phyloP scores from a whole-genome alignment of 2,888 invertebrate species.

The Callinectes sapidus region DNA sequence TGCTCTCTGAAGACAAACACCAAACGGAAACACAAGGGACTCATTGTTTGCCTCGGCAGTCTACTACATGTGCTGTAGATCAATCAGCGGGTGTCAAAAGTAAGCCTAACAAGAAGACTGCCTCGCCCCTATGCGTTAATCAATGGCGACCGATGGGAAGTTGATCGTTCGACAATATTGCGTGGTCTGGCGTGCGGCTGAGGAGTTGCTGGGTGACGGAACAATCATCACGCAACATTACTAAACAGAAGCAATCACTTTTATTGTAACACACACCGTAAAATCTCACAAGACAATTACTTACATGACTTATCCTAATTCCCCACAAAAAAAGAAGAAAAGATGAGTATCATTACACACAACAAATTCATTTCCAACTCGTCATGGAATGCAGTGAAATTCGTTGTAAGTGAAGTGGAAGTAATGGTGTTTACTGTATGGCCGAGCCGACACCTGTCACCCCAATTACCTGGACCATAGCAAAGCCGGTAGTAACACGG shows the following conservation, averaged over 20 bases:
- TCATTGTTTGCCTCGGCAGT: conserved; percentile 24
- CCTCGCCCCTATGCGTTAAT: conserved; percentile 20
- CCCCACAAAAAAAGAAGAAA: not conserved
- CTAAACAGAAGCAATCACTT: not conserved
- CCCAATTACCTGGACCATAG: conserved; percentile 37
- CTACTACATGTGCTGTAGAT: not conserved
- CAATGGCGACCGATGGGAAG: conserved; percentile 7
- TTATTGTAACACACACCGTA: not conserved
- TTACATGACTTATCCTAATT: not conserved
- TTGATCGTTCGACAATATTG: conserved; percentile 9
- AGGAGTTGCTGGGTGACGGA: conserved; percentile 10
- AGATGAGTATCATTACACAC: not conserved
- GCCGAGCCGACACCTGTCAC: conserved; percentile 31
- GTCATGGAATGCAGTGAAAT: conserved; percentile 9
- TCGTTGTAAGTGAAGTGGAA: conserved; percentile 21
- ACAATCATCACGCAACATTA: not conserved
- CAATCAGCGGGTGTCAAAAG: conserved; percentile 26
- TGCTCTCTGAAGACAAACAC: not conserved
- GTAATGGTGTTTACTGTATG: conserved; percentile 17
- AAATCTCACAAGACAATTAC: not conserved
- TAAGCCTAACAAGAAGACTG: conserved; percentile 34
- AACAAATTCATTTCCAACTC: not conserved
- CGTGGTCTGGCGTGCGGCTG: not conserved
- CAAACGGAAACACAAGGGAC: not conserved
- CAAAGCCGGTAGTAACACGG: conserved; percentile 24